phyloP scores from a whole-genome alignment of 30 jellyfish, hydroid and myxozoan species.

The Hydractinia symbiolongicarpus region DNA sequence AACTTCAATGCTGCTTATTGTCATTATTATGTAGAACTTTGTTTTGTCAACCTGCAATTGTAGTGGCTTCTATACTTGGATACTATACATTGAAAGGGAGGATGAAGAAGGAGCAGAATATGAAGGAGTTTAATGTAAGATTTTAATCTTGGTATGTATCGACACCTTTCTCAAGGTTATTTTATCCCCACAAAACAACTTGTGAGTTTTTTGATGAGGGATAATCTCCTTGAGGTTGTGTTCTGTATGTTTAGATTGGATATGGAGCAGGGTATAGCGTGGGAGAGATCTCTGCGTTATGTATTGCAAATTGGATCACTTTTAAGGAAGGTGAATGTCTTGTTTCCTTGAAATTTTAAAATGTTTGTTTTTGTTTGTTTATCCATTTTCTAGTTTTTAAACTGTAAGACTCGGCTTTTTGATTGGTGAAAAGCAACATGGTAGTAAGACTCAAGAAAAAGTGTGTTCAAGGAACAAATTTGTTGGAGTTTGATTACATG shows the following conservation, averaged over 20 bases:
- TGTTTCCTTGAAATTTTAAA: not conserved
- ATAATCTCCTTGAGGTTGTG: not conserved
- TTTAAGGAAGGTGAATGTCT: constrained; percentile 44
- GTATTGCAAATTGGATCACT: constrained; percentile 49
- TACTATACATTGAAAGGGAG: not conserved
- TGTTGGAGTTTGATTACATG: too few species aligned
- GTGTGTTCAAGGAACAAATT: too few species aligned
- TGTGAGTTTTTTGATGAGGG: not conserved
- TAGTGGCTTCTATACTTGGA: not conserved
- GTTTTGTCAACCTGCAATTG: not conserved
- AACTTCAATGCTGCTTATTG: too few species aligned
- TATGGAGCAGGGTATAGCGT: constrained; percentile 79
- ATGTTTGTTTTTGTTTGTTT: not conserved
- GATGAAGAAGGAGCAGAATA: too few species aligned
- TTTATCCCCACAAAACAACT: not conserved
- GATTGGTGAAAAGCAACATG: not conserved
- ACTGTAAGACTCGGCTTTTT: not conserved
- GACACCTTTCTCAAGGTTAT: not conserved
- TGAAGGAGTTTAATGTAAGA: too few species aligned
- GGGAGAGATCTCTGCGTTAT: constrained; percentile 76
- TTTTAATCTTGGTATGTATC: too few species aligned
- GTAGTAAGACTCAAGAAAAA: too few species aligned
- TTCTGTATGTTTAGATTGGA: constrained; percentile 19
- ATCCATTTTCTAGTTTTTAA: not conserved
- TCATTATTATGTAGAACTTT: not conserved